Evolutionary conservation across 2,113 vertebrate species (phyloP), one percentile per base, ranked within the genome.

Genomic region (Thomomys bottae): DNA sequence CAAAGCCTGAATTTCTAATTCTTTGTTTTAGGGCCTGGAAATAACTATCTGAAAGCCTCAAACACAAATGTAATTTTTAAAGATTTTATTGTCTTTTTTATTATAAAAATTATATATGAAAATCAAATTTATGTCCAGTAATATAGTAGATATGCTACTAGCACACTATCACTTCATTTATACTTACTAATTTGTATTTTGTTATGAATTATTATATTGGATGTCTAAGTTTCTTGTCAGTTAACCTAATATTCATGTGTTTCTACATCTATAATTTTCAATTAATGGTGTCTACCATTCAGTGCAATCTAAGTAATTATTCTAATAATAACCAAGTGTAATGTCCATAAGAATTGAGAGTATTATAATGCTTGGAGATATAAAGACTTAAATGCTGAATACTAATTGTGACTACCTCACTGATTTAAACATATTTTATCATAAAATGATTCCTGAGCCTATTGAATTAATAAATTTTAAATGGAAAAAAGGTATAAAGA

Each of bases 381-480:
- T 18, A 92, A 75, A 81, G 12, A 17, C 63, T 67, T 28, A 26
- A 59, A 36, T 91, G 81, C 0, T 88, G 38, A 92, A 80, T 67
- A 12, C 49, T 79, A 70, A 84, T 73, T 90, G 14, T 90, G 32
- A 80, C 28, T 79, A 42, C 32, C 67, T 88, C 28, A 57, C 26
- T 14, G 3, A 23, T 93, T 93, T 92, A 9, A 70, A 91, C 45
- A 36, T 24, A 73, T 38, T 83, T 71, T 68, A 3, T n/a, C 10
- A 76, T 49, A 79, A 68, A 81, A 66, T 63, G 4, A 87, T 89
- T 64, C 71, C 79, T 85, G 21, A 21, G 94, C 32, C 75, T 91
- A n/a, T 76, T 87, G 83, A 93, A 84, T 88, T 90, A 92, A 90
- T 42, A 94, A 90, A 6, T 91, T 8, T 89, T 83, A 88, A 0